Evolutionary conservation across 2,888 invertebrate genomes (phyloP).

Genomic region (Drosophila atroscutellata): DNA sequence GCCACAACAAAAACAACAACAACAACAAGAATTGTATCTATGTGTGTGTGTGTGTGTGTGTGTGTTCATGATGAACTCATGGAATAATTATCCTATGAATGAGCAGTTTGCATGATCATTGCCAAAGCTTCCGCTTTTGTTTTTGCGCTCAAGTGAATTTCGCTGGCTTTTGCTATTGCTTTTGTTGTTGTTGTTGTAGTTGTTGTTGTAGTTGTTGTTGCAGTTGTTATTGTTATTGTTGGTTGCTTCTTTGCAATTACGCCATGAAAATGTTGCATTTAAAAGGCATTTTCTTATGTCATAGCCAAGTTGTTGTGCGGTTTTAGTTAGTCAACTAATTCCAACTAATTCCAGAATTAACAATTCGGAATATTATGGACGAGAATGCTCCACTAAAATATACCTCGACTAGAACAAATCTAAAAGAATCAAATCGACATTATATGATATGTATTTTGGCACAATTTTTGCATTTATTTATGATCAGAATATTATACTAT

Average conservation of each 20-base stretch:
- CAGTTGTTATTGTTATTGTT: conserved; percentile 38
- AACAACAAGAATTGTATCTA: conserved; percentile 11
- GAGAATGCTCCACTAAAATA: neutral
- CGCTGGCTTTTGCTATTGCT: conserved; percentile 30
- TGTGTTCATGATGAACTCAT: conserved; percentile 72
- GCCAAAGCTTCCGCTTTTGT: conserved; percentile 82
- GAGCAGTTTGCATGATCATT: conserved; percentile 82
- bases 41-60: conserved; percentile 18
- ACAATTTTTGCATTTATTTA: neutral
- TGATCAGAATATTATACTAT: neutral
- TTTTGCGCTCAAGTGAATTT: conserved; percentile 68
- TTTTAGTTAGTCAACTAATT: conserved; percentile 59
- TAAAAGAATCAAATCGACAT: no score
- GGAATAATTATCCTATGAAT: conserved; percentile 82
- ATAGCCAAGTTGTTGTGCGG: conserved; percentile 51
- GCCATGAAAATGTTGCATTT: conserved; percentile 80
- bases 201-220: no score
- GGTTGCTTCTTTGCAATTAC: conserved; percentile 71
- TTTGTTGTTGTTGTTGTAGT: conserved; percentile 30
- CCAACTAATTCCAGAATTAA: conserved; percentile 44
- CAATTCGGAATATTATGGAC: neutral
- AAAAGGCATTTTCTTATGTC: conserved; percentile 77
- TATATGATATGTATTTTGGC: no score
- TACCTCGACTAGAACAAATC: conserved; percentile 3
- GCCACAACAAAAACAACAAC: conserved; percentile 49